Percentiles rank a stretch among this genome's conserved stretches.
Conservation (phyloP, 2,113 vertebrate species). For the Thalassarche chlororhynchos region DNA sequence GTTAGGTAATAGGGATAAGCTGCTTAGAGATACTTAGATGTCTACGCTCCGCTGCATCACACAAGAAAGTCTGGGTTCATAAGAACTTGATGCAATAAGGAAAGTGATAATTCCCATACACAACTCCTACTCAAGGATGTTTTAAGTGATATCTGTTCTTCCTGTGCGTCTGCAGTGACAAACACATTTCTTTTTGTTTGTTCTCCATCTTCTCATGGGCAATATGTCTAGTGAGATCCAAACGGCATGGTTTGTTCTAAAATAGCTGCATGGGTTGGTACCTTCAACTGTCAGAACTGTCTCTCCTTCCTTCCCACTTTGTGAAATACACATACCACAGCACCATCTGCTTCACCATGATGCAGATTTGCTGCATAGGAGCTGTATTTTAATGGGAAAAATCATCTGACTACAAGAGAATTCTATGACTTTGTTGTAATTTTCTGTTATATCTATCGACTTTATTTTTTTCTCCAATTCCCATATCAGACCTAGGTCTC, state of each 20-base stretch:
- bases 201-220: not conserved
- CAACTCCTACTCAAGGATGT: not conserved
- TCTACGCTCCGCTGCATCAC: not conserved
- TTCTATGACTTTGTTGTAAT: not conserved
- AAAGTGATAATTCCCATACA: not conserved
- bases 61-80: not conserved
- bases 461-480: not conserved
- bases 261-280: not conserved
- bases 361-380: not conserved
- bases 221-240: not conserved
- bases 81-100: not conserved
- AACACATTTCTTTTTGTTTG: not conserved
- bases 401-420: not conserved
- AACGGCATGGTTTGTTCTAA: not conserved
- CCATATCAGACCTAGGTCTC: not conserved
- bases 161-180: not conserved
- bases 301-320: not conserved
- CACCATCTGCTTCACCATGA: constrained; percentile 5
- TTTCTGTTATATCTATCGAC: not conserved
- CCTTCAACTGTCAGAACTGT: constrained; percentile 10
- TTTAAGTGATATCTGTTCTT: not conserved
- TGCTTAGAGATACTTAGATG: not conserved
- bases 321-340: not conserved
- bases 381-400: not conserved
- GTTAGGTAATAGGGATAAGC: not conserved